A percentile compares a stretch with the other conserved stretches of the same genome.
These are phyloP conservation scores for Zeus faber DNA, from an alignment of 2,113 vertebrate genomes.

Conservation along the genomic window DNA sequence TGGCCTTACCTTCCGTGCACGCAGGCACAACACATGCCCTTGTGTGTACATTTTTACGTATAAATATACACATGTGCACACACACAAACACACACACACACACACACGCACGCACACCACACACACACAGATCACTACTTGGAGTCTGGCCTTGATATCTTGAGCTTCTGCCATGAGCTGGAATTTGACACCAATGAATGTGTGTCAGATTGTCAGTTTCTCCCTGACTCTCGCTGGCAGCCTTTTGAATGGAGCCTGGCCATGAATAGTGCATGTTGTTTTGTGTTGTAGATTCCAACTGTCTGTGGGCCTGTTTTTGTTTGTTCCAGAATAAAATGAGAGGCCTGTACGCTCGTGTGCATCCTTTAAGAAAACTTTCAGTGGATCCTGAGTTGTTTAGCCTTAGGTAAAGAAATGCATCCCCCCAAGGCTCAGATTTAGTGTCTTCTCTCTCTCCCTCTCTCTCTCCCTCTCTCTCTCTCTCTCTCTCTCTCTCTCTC, in stretches of 20 bases:
- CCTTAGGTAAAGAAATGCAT: conserved; percentile 58
- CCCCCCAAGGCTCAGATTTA: conserved; percentile 54
- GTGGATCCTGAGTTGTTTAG: conserved; percentile 65
- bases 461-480: not conserved
- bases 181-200: conserved; percentile 77
- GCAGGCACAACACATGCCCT: conserved; percentile 8
- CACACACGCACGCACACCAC: conserved; percentile 26
- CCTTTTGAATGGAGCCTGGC: conserved; percentile 65
- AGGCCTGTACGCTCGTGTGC: conserved; percentile 53
- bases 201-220: conserved; percentile 75
- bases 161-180: conserved; percentile 75
- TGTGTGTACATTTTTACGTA: conserved; percentile 8
- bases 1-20: conserved; percentile 13
- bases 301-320: conserved; percentile 66
- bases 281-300: conserved; percentile 68
- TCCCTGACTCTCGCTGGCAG: conserved; percentile 38
- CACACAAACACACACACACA: conserved; percentile 15
- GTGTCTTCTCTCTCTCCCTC: conserved; percentile 35
- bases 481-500: not conserved
- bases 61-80: conserved; percentile 31
- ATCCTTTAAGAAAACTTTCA: conserved; percentile 67
- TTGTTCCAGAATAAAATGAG: conserved; percentile 64
- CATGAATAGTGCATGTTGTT: conserved; percentile 80
- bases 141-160: conserved; percentile 76
- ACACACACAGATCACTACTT: conserved; percentile 47